Conservation (phyloP, 2,888 invertebrate species). For the Acleris literana region DNA sequence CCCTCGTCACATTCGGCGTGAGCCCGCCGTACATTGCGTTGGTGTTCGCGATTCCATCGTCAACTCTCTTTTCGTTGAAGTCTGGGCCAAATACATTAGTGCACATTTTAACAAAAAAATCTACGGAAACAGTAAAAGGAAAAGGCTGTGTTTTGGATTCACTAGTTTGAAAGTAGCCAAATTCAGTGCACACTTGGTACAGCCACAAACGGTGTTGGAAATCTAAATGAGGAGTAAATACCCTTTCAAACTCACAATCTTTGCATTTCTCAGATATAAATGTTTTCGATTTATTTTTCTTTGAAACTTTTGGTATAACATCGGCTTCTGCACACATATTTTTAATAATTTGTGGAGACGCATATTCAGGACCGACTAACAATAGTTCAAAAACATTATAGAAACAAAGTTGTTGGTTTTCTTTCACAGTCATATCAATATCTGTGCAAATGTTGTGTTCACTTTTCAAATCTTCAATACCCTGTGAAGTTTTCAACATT, state of each 20-base stretch:
- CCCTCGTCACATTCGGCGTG: conserved; percentile 76
- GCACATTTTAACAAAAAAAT: conserved; percentile 70
- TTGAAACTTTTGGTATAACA: no score
- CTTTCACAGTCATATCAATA: conserved; percentile 56
- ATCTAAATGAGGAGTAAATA: no score
- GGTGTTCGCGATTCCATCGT: conserved; percentile 62
- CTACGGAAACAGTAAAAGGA: conserved; percentile 69
- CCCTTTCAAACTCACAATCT: no score
- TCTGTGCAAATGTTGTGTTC: conserved; percentile 46
- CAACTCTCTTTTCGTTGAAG: conserved; percentile 61
- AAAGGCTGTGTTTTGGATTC: conserved; percentile 84
- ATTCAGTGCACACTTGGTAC: conserved; percentile 91
- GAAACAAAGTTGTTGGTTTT: conserved; percentile 67
- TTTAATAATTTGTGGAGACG: no score
- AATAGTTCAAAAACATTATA: conserved; percentile 55
- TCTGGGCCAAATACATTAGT: conserved; percentile 66
- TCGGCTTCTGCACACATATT: no score
- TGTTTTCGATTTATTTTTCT: no score
- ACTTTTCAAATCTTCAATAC: no score
- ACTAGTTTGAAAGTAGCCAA: conserved; percentile 88
- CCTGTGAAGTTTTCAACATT: no score
- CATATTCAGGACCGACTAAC: conserved; percentile 48
- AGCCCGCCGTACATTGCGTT: conserved; percentile 78
- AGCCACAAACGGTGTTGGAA: conserved; percentile 53
- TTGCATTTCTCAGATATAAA: no score